Evolutionary conservation across 2,888 invertebrate species (phyloP).

Genomic region (Trichacis sp.): DNA sequence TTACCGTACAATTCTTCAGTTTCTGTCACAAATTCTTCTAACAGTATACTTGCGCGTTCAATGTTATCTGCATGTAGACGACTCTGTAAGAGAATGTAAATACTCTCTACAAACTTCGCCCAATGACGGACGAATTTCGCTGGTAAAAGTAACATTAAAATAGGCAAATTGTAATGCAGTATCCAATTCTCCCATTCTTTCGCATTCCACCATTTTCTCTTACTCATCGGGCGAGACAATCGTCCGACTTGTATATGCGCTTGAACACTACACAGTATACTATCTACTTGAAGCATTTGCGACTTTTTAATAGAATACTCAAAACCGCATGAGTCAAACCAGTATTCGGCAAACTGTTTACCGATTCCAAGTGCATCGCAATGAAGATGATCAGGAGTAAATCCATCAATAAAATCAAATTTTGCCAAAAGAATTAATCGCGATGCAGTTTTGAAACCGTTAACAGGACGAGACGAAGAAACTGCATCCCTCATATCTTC

Average conservation of each 20-base stretch:
- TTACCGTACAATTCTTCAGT: conserved; percentile 10
- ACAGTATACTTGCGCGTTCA: not conserved
- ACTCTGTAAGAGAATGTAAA: not conserved
- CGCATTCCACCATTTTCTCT: conserved; percentile 4
- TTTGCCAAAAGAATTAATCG: conserved; percentile 14
- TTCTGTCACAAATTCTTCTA: too few relatives aligned
- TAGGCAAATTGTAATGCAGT: conserved; percentile 10
- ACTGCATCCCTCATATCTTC: not conserved
- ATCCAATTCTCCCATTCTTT: conserved; percentile 17
- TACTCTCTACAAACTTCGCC: not conserved
- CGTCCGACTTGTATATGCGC: conserved; percentile 4
- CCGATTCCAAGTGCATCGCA: not conserved
- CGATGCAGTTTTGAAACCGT: conserved; percentile 19
- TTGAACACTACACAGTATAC: not conserved
- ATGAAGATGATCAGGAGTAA: conserved; percentile 2
- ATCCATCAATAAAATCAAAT: conserved; percentile 24
- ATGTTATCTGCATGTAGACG: not conserved
- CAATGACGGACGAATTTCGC: not conserved
- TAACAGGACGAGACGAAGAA: not conserved
- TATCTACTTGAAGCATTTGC: not conserved
- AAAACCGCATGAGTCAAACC: not conserved
- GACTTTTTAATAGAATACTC: not conserved
- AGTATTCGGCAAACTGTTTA: conserved; percentile 13
- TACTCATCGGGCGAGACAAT: not conserved
- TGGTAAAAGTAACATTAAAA: conserved; percentile 1